Evolutionary conservation across 2,113 vertebrate genomes (phyloP).

Genomic region (Elachura formosa): DNA sequence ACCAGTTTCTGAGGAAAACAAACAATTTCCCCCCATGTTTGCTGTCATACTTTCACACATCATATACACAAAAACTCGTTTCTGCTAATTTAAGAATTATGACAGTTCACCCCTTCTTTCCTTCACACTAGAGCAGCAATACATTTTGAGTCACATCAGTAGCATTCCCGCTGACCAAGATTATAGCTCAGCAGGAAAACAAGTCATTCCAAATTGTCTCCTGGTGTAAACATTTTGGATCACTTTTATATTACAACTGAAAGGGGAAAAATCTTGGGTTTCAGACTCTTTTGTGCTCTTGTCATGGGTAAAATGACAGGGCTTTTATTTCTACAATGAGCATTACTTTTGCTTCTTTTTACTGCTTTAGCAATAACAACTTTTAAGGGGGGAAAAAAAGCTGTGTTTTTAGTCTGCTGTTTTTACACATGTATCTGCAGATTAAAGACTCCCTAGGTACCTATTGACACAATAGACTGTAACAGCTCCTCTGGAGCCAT

Average conservation of each 20-base stretch:
- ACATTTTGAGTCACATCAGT: conserved; percentile 30
- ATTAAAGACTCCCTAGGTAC: conserved; percentile 49
- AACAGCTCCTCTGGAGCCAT: conserved; percentile 17
- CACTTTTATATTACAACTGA: conserved; percentile 22
- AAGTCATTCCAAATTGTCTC: conserved; percentile 60
- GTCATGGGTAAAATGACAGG: conserved; percentile 3
- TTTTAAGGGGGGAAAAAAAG: neutral
- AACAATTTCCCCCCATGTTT: neutral
- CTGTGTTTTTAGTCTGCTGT: conserved; percentile 14
- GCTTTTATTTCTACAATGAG: conserved; percentile 26
- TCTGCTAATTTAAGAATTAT: conserved; percentile 47
- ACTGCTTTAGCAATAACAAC: neutral
- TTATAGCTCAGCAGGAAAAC: conserved; percentile 61
- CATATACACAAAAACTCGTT: neutral
- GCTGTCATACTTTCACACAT: conserved; percentile 4
- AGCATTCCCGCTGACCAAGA: conserved; percentile 53
- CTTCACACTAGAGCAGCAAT: neutral
- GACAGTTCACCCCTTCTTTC: conserved; percentile 27
- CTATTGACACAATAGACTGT: conserved; percentile 38
- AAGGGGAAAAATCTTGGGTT: neutral
- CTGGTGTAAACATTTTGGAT: conserved; percentile 55
- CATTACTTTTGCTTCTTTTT: neutral
- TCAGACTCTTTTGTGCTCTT: conserved; percentile 24
- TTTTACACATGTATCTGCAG: conserved; percentile 9
- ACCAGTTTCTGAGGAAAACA: conserved; percentile 19